phyloP scores from a whole-genome alignment of 2,888 invertebrate species.

The Dryadula phaetusa region DNA sequence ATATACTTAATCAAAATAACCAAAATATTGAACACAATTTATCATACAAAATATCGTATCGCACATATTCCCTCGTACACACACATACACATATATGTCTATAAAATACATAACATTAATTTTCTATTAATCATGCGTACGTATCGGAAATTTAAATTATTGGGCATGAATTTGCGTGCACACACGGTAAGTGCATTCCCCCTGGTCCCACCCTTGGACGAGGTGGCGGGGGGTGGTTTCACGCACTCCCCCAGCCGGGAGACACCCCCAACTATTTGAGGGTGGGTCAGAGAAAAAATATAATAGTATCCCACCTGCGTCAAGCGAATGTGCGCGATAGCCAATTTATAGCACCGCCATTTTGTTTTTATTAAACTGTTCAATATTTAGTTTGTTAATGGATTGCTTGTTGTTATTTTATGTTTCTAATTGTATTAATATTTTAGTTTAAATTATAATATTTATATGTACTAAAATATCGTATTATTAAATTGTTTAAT shows the following conservation, averaged over 20 bases:
- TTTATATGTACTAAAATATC: too few species aligned
- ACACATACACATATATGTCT: conserved; percentile 41
- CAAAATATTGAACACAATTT: conserved; percentile 9
- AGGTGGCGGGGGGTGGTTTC: conserved; percentile 59
- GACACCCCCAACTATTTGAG: conserved; percentile 73
- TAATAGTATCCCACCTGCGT: conserved; percentile 81
- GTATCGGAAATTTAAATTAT: conserved; percentile 82
- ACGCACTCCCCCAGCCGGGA: conserved; percentile 70
- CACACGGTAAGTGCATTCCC: conserved; percentile 72
- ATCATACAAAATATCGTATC: conserved; percentile 19
- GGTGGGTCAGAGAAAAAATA: conserved; percentile 78
- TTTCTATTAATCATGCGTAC: conserved; percentile 71
- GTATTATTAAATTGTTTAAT: too few species aligned
- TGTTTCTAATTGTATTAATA: neutral
- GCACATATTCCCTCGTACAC: neutral
- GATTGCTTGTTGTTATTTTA: neutral
- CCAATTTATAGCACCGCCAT: conserved; percentile 74
- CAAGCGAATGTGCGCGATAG: conserved; percentile 68
- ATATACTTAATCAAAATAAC: neutral
- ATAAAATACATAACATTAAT: conserved; percentile 65
- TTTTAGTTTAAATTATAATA: neutral
- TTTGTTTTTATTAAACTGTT: conserved; percentile 62
- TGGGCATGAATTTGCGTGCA: conserved; percentile 80
- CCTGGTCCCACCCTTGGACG: conserved; percentile 46
- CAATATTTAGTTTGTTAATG: conserved; percentile 23